phyloP scores from a whole-genome alignment of 2,113 vertebrate genomes.

The Dolichotis patagonum region DNA sequence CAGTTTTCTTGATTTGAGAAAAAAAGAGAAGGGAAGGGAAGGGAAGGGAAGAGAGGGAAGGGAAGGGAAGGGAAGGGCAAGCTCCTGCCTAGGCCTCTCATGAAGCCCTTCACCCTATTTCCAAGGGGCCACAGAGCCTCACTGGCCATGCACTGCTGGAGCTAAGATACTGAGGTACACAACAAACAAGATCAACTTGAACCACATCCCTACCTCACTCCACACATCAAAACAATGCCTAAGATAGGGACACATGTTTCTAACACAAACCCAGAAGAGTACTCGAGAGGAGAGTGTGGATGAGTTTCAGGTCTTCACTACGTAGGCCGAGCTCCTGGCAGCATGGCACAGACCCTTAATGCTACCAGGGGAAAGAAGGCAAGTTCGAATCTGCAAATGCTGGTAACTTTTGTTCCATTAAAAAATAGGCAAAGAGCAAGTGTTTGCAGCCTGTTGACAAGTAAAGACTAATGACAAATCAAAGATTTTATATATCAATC shows the following conservation, averaged over 20 bases:
- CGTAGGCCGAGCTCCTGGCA: fast-evolving
- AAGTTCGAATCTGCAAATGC: background rate
- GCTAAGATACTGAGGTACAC: background rate
- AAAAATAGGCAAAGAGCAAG: background rate
- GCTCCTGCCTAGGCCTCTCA: background rate
- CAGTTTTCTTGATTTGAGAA: background rate
- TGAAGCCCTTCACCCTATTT: background rate
- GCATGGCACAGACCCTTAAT: background rate
- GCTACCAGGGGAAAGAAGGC: background rate
- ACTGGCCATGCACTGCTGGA: background rate
- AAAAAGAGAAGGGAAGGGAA: background rate
- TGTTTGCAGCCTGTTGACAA: background rate
- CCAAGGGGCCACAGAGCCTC: background rate
- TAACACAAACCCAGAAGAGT: background rate
- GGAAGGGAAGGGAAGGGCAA: background rate
- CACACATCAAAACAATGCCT: background rate
- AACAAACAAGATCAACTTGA: background rate
- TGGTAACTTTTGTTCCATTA: background rate
- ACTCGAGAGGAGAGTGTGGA: fast-evolving
- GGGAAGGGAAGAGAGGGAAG: fast-evolving
- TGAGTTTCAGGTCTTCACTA: background rate
- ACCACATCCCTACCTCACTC: background rate
- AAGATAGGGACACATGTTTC: background rate
- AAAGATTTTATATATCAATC: background rate
- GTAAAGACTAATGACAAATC: background rate